Percentiles rank a stretch among this genome's conserved stretches.
Conservation (phyloP, 2,888 invertebrate species). For the Synergus gifuensis region DNA sequence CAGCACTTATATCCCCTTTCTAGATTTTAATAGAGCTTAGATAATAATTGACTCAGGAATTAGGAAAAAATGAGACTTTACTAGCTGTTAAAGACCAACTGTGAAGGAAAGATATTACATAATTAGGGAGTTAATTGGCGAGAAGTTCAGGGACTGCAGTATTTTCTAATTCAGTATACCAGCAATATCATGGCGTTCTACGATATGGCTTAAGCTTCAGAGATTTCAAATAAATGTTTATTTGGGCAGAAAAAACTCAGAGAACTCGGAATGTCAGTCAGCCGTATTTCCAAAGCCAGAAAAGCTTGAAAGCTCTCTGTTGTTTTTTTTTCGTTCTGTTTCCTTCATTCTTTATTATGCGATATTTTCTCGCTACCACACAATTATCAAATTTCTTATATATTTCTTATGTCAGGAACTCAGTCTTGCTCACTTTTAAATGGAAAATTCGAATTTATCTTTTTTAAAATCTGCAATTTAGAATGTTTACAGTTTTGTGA, state of each 20-base stretch:
- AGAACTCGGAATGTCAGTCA: slow-evolving; percentile 24
- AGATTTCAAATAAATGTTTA: slow-evolving; percentile 32
- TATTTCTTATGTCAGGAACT: neutral
- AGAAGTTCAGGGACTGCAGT: neutral
- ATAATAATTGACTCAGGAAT: neutral
- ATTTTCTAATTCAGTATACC: neutral
- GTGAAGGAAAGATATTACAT: neutral
- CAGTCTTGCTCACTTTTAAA: no score
- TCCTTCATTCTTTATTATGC: neutral
- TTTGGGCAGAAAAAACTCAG: slow-evolving; percentile 5
- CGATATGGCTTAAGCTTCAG: neutral
- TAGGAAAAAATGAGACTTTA: neutral
- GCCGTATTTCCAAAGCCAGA: slow-evolving; percentile 18
- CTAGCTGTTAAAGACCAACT: neutral
- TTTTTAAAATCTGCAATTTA: neutral
- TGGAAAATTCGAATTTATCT: neutral
- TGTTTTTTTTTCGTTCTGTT: neutral
- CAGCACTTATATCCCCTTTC: neutral
- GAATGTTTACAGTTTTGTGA: neutral
- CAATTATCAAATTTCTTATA: slow-evolving; percentile 9
- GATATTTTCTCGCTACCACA: neutral
- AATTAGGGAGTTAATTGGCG: neutral
- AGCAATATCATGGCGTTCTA: neutral
- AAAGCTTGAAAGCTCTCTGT: slow-evolving; percentile 33
- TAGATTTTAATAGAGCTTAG: neutral